Percentiles rank a stretch among this genome's conserved stretches.
Conservation (phyloP, 2,113 vertebrate species). For the Notiomystis cincta region DNA sequence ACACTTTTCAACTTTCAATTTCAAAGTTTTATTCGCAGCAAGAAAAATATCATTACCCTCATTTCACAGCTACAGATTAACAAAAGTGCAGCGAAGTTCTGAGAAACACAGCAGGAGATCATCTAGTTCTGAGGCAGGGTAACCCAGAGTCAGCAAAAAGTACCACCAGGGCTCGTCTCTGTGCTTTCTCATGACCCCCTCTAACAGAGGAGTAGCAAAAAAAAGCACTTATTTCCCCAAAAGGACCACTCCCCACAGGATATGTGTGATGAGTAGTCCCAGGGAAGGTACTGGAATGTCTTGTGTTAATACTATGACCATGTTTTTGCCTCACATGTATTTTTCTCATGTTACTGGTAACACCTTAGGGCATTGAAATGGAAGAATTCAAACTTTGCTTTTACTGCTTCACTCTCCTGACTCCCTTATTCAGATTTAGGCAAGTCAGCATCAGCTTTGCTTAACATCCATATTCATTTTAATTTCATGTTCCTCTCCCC, state of each 20-base stretch:
- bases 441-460: not conserved
- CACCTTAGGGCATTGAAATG: not conserved
- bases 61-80: not conserved
- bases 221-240: not conserved
- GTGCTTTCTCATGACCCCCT: not conserved
- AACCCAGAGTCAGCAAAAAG: rapidly evolving
- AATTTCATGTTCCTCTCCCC: not conserved
- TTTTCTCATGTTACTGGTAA: not conserved
- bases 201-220: not conserved
- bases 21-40: not conserved
- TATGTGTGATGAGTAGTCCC: not conserved
- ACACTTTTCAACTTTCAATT: not conserved
- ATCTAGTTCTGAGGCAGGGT: not conserved
- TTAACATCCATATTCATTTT: not conserved
- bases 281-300: not conserved
- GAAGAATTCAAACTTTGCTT: not conserved
- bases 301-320: not conserved
- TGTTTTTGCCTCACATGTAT: not conserved
- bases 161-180: not conserved
- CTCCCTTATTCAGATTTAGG: not conserved
- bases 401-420: not conserved
- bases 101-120: not conserved
- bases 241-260: not conserved
- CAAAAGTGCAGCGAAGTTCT: not conserved
- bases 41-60: not conserved